Percentiles rank a stretch among this genome's conserved stretches.
These are phyloP conservation scores for Pangasianodon gigas DNA, from an alignment of 2,113 vertebrate genomes.

Conservation along the genomic window DNA sequence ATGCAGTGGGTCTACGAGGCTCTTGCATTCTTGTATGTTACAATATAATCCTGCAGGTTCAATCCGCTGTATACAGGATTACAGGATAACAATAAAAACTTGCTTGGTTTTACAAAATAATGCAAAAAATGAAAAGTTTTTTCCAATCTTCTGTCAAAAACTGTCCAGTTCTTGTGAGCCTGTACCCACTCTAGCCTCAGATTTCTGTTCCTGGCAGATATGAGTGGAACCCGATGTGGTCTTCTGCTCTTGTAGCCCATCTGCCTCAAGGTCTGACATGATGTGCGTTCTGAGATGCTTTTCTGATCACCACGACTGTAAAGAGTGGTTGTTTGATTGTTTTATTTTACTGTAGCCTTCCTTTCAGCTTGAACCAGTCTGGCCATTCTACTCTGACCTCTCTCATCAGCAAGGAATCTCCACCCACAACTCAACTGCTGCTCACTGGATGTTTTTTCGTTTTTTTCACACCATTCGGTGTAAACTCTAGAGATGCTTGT, in stretches of 20 bases:
- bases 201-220: neutral
- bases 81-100: neutral
- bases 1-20: neutral
- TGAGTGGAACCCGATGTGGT: neutral
- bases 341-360: neutral
- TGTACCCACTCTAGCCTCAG: neutral
- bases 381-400: neutral
- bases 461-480: no score
- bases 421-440: no score
- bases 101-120: neutral
- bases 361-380: neutral
- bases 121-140: no score
- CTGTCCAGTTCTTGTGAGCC: neutral
- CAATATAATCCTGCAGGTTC: neutral
- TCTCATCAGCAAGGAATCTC: neutral
- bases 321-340: neutral
- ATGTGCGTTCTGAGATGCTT: neutral
- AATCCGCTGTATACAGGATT: neutral
- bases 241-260: neutral
- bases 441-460: no score
- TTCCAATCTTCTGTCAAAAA: neutral
- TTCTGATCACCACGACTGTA: neutral
- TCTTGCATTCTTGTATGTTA: neutral
- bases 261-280: neutral
- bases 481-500: no score